Conservation (phyloP, 2,113 vertebrate genomes). For the Cebus imitator region DNA sequence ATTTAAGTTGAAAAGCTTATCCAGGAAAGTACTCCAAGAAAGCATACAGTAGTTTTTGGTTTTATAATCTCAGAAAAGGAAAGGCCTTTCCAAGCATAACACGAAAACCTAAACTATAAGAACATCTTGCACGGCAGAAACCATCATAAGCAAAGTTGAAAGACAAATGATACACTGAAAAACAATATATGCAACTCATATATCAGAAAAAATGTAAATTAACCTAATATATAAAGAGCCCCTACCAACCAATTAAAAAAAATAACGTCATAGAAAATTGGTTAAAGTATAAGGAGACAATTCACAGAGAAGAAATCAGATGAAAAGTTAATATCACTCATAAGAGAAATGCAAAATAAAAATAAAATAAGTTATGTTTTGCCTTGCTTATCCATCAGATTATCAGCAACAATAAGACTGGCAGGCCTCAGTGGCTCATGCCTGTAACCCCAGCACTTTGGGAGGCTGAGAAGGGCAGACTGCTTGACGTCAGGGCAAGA, state of each 20-base stretch:
- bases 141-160: neutral
- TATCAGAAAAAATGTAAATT: neutral
- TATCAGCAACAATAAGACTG: neutral
- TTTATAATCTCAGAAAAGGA: neutral
- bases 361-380: neutral
- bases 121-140: neutral
- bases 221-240: neutral
- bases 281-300: neutral
- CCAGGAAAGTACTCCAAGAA: neutral
- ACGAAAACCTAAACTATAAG: neutral
- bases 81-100: neutral
- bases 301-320: neutral
- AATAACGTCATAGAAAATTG: neutral
- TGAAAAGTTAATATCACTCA: neutral
- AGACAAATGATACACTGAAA: neutral
- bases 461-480: too few relatives aligned
- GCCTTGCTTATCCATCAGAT: neutral
- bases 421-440: fast-evolving
- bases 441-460: too few relatives aligned
- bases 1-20: neutral
- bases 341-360: neutral
- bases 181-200: neutral
- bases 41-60: neutral
- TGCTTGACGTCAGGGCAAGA: too few relatives aligned
- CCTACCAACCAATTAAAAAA: neutral